Base-by-base conservation (phyloP, 2,113 vertebrate genomes). In the Siniperca chuatsi region DNA sequence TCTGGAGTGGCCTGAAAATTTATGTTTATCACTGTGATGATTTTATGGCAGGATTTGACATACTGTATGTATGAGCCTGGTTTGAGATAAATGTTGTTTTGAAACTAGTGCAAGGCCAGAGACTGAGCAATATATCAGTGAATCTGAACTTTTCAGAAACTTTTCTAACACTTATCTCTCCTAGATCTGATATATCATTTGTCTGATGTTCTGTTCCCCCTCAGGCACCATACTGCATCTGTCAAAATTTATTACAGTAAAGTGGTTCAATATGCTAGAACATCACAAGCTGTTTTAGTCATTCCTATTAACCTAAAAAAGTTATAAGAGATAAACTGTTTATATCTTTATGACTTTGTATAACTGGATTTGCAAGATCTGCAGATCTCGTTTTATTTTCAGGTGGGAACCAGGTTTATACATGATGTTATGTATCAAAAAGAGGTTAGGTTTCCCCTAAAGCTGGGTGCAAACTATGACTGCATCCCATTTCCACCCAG, bases 61-160 rank as follows among this genome's bases (percentile, higher is more conserved):
- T 23, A 71, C 58, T 50, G 55, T 50, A 62, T 33, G 23, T 68
- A 69, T 33, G 20, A 60, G 46, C 21, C 72, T 67, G 7, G 16
- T 77, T 78, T 40, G 79, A 84, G 85, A 93, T 83, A 52, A 79
- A 86, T 85, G 82, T 69, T 88, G 87, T 90, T 85, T 90, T 55
- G 65, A 92, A 90, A 75, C 61, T 83, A 67, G 85, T 73, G 55
- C 78, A 69, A 66, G 74, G 65, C 79, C 67, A 71, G 68, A 35
- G 37, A 80, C 37, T 52, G 70, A 84, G 67, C 33, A 67, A 82
- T 84, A 77, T 13, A 87, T 90, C 77, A 90, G 71, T 60, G 29
- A 65, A 85, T 81, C 60, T 57, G 29, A 84, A 88, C 73, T 87
- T 85, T 66, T 69, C n/a, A 65, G 70, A 80, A 81, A 78, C 58